Evolutionary conservation across 2,888 invertebrate genomes (phyloP).

Genomic region (Heteromurus nitidus): DNA sequence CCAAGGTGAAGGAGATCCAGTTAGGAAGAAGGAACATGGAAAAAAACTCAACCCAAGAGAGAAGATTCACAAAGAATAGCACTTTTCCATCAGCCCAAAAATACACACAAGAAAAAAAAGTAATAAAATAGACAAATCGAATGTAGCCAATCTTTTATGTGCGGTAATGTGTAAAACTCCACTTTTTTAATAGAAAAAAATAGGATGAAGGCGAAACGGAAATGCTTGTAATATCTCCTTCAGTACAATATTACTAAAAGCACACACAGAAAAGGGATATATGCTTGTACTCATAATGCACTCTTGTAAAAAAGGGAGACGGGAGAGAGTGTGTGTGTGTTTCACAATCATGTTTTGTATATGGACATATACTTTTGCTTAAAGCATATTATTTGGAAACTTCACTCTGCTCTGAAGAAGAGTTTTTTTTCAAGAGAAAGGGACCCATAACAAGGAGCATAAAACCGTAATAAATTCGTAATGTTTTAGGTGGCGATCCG

Average conservation of each 20-base stretch:
- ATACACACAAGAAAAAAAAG: background rate
- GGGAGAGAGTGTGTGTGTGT: too few species aligned
- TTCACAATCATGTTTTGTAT: conserved; percentile 41
- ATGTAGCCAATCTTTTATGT: conserved; percentile 20
- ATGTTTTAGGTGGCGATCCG: too few species aligned
- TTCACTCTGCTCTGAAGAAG: conserved; percentile 25
- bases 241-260: conserved; percentile 44
- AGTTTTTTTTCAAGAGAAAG: conserved; percentile 44
- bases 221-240: conserved; percentile 50
- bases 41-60: conserved; percentile 9
- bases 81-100: too few species aligned
- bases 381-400: too few species aligned
- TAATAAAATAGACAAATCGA: conserved; percentile 21
- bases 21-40: conserved; percentile 21
- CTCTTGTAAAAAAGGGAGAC: conserved; percentile 20
- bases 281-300: background rate
- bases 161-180: conserved; percentile 7
- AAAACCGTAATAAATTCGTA: conserved; percentile 68
- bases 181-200: conserved; percentile 29
- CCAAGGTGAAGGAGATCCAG: conserved; percentile 52
- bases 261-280: conserved; percentile 16
- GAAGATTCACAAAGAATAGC: background rate
- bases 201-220: conserved; percentile 39
- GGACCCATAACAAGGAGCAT: conserved; percentile 63
- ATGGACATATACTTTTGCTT: too few species aligned